Evolutionary conservation across 1,140 invertebrate species (phyloP), one percentile per base, ranked within the genome.

Genomic region (Ceratosolen solmsi): DNA sequence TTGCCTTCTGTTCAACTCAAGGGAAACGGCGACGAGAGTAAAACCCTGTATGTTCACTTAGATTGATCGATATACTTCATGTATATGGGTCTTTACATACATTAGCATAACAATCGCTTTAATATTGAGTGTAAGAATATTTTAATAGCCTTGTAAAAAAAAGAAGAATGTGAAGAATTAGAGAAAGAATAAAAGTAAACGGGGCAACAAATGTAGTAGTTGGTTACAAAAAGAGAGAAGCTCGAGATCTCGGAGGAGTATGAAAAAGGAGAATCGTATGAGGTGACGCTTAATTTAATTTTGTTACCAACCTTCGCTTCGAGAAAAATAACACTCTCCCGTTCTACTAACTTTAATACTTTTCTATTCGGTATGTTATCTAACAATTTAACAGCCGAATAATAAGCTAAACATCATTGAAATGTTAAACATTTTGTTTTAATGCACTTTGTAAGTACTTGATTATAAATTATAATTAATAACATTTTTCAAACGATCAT

Each of bases 231-330:
- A 56, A 30, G 30, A 8, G 22, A 33, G 22, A 38, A 60, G 1
- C 20, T 17, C 1, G 15, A 56, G 58, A 77, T 77, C 25, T 7
- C 27, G 25, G 15, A 25, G 7, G 20, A 70, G 30, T 49, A 71
- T 65, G 13, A 58, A 79, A 79, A 79, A 71, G 15, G 13, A 27
- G 25, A 4, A 41, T n/a, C 22, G 17, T 74, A 49, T 36, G 20
- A 49, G 22, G 25, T 41, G 13, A 79, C 13, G 49, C 51, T 68
- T 3, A 51, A 75, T 80, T 80, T 80, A 65, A 75, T 65, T 75
- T 75, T 9, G 15, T 68, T 46, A 36, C 30, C 33, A 81, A 75
- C 41, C 46, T 80, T 73, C 56, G 46, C 3, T 51, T 65, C 41
- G 46, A 41, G 46, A 75, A 75, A 79, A 81, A 75, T 51, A 75